phyloP scores from a whole-genome alignment of 2,888 invertebrate genomes.

The Orthosia incerta region DNA sequence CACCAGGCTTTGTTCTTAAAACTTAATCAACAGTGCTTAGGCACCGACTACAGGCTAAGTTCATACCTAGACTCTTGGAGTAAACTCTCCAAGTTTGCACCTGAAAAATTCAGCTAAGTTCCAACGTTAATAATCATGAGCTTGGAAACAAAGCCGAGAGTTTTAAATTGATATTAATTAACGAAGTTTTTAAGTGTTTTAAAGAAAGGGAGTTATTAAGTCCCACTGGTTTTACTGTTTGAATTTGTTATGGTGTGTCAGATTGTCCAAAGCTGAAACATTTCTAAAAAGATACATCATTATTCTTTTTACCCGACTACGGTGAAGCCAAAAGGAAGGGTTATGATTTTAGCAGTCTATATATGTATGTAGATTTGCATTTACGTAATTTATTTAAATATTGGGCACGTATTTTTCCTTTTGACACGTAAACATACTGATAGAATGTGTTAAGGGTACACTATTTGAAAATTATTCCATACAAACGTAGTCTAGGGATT shows the following conservation, averaged over 20 bases:
- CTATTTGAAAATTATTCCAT: no score
- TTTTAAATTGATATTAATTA: slow-evolving; percentile 56
- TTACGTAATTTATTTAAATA: no score
- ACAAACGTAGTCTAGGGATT: no score
- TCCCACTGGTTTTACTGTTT: slow-evolving; percentile 18
- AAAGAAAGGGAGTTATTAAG: slow-evolving; percentile 29
- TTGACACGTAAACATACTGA: no score
- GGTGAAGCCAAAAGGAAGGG: no score
- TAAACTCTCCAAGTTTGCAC: slow-evolving; percentile 43
- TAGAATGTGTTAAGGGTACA: no score
- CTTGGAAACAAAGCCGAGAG: slow-evolving; percentile 50
- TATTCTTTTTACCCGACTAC: no score
- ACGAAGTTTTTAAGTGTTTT: slow-evolving; percentile 44
- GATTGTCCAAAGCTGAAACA: no score
- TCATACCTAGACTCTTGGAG: slow-evolving; percentile 33
- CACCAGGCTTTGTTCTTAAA: slow-evolving; percentile 57
- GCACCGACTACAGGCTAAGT: slow-evolving; percentile 47
- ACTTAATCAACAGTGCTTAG: slow-evolving; percentile 63
- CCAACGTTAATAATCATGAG: slow-evolving; percentile 52
- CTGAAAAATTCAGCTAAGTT: slow-evolving; percentile 63
- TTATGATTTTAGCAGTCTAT: no score
- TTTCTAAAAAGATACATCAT: no score
- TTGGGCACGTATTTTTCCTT: no score
- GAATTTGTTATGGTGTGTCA: slow-evolving; percentile 8
- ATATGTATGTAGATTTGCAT: no score